Evolutionary conservation across 2,113 vertebrate genomes (phyloP).

Genomic region (Myrmecobius fasciatus): DNA sequence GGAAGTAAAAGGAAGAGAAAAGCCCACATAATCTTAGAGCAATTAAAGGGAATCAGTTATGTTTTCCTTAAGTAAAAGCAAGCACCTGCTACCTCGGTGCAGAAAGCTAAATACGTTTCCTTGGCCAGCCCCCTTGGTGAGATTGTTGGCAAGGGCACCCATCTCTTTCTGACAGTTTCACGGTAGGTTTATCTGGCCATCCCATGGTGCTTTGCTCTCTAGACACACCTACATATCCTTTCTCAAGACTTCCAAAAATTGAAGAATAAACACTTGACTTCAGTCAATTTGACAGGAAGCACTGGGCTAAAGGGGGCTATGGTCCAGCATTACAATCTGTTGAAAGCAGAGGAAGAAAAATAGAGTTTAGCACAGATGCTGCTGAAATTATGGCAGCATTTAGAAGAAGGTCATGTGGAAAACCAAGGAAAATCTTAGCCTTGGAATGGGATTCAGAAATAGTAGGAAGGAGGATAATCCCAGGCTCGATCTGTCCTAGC

Average conservation of each 20-base stretch:
- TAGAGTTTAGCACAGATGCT: constrained; percentile 25
- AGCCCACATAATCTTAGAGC: constrained; percentile 65
- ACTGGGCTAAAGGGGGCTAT: constrained; percentile 42
- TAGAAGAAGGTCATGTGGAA: not conserved
- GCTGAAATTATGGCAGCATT: not conserved
- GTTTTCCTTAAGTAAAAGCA: constrained; percentile 74
- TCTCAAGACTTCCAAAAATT: constrained; percentile 44
- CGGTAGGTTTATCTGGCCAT: constrained; percentile 36
- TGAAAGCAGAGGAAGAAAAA: constrained; percentile 9
- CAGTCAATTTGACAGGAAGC: constrained; percentile 60
- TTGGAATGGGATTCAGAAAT: not conserved
- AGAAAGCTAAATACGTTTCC: constrained; percentile 9
- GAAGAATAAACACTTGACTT: constrained; percentile 65
- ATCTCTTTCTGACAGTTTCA: constrained; percentile 26
- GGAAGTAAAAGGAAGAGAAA: constrained; percentile 62
- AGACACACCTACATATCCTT: not conserved
- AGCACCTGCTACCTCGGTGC: constrained; percentile 67
- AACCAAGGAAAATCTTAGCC: not conserved
- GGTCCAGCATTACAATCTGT: constrained; percentile 46
- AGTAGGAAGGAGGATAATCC: not conserved
- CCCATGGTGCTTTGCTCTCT: constrained; percentile 43
- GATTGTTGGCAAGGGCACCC: constrained; percentile 46
- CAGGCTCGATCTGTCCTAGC: not conserved
- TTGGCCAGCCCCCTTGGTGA: constrained; percentile 10
- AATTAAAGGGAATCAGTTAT: constrained; percentile 75